Base-by-base conservation (phyloP, 2,888 invertebrate genomes). In the Adineta ricciae region DNA sequence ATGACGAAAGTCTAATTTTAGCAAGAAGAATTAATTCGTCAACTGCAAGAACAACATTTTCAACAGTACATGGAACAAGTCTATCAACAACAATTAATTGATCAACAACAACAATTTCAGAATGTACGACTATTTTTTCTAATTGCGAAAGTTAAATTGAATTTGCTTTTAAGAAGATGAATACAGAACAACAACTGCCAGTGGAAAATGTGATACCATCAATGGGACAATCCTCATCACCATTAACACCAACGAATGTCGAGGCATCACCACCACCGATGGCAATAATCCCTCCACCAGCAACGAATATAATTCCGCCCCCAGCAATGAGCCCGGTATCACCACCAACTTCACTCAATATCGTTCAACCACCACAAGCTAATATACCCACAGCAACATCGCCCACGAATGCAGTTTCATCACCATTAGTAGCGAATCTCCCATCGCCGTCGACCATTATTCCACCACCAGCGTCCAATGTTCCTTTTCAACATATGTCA, bases 41-140 rank as follows among this genome's bases (percentile, higher is more conserved):
- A 98, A 89, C 92, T 99, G 83, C 99, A 99, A 91, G 97, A 97
- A 88, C 97, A 99, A 89, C 99, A 99, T 91, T 99, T 97, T 90
- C 96, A 97, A 89, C 97, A 98, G 89, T 99, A 99, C 90, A 96
- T 99, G 93, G 95, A 97, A 88, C 98, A 98, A 90, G 92, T 97
- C 64, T 94, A 92, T 87, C 89, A 90, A 87, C 91, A 90, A 86
- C 90, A 90, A 87, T 86, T 90, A 56, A 85, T 89, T 38, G 90
- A 90, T 84, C 90, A 91, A 86, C 90, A 90, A 90, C 93, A 92
- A 88, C 93, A 91, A 89, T 9, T 41, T 41, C 38, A 14, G 41
- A 14, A 9, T 3, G 78, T 64, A 64, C 5, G 32, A 4, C 11
- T 50, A 32, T 27, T 19, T 0, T 14, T 19, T 19, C 19, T 1